These are phyloP conservation scores for Malthinus flaveolus DNA, from an alignment of 2,888 invertebrate genomes.

Conservation along the genomic window DNA sequence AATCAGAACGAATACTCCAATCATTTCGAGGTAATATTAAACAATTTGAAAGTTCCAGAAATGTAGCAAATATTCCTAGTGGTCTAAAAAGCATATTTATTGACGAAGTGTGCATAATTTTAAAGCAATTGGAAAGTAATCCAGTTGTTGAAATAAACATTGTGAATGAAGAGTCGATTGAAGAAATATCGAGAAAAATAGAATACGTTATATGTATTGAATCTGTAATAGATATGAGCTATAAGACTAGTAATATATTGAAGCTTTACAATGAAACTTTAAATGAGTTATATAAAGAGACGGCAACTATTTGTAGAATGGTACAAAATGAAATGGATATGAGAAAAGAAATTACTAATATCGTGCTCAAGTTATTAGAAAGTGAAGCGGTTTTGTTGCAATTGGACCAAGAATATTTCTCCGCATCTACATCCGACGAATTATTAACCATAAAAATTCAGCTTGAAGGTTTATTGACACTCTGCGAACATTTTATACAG, in stretches of 20 bases:
- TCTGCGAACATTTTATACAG: neutral
- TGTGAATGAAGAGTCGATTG: neutral
- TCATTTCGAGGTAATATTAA: too few relatives aligned
- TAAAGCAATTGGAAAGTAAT: too few relatives aligned
- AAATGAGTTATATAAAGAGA: neutral
- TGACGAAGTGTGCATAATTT: too few relatives aligned
- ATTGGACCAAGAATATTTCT: neutral
- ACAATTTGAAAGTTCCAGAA: too few relatives aligned
- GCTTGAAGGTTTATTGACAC: neutral
- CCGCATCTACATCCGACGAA: neutral
- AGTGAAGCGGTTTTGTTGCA: neutral
- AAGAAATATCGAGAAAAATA: conserved; percentile 1
- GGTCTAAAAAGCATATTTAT: too few relatives aligned
- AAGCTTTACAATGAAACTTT: neutral
- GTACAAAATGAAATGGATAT: neutral
- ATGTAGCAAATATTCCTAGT: too few relatives aligned
- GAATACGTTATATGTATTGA: conserved; percentile 14
- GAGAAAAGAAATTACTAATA: neutral
- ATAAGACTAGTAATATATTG: conserved; percentile 9
- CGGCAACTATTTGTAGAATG: neutral
- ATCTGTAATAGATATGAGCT: conserved; percentile 6
- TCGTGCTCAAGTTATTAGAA: neutral
- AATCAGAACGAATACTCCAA: too few relatives aligned
- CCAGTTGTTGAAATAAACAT: too few relatives aligned
- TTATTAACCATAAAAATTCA: neutral